Base-by-base conservation (phyloP, 2,888 invertebrate genomes). In the Tyria jacobaeae region DNA sequence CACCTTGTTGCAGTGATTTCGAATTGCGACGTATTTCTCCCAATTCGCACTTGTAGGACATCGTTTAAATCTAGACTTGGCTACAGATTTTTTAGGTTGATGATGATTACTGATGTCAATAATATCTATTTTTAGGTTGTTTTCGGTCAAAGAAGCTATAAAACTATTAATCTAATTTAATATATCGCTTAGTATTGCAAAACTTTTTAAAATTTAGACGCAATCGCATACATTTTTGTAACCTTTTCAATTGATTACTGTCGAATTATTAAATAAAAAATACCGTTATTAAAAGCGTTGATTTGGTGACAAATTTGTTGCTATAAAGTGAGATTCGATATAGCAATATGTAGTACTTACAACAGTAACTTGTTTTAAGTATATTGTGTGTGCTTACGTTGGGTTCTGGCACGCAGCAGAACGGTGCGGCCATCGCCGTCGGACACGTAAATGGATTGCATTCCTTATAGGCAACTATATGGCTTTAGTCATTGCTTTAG, bases 401-500 rank as follows among this genome's bases (percentile, higher is more conserved):
- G 50, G 39, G 34, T 35, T 39, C 41, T 49, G 52, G 48, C 44
- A 34, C n/a, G n/a, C n/a, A n/a, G n/a, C n/a, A n/a, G n/a, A n/a
- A n/a, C n/a, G n/a, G n/a, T n/a, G 41, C 37, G 37, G 53, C 48
- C 35, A 51, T 52, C 17, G 14, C 31, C 17, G 17, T 41, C n/a
- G 31, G 34, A n/a, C 53, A 53, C 57, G 35, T 57, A 57, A 61
- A 57, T 44, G 53, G 53, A 41, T 57, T 62, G 62, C 39, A 51
- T 37, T 57, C 57, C 47, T 57, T 53, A 52, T 47, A 14, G 53
- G 6, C 17, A 47, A 17, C 47, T 35, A 52, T 50, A 24, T 21
- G 10, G 48, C 51, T 52, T 14, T 57, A 39, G 31, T 37, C 17
- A 37, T 37, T 5, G 57, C 47, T 57, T 35, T 51, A 39, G 35